Percentiles rank a stretch among this genome's conserved stretches.
These are phyloP conservation scores for Cavia aperea DNA, from an alignment of 2,113 vertebrate genomes.

Conservation along the genomic window DNA sequence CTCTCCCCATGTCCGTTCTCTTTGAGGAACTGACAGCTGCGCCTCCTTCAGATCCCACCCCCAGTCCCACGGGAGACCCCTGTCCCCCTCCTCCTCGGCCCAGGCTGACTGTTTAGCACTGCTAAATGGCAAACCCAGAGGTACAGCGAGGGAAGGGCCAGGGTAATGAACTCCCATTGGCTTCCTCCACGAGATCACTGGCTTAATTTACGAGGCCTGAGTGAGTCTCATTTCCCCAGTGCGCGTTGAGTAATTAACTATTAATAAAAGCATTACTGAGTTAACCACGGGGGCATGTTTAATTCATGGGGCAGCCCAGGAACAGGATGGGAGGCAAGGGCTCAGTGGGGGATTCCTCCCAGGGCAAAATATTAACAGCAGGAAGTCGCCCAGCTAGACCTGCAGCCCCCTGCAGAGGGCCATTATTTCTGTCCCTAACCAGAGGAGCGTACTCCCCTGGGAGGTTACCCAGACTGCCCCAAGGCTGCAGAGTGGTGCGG, in stretches of 20 bases:
- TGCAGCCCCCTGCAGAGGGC: not conserved
- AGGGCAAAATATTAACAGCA: conserved; percentile 33
- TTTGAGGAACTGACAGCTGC: not conserved
- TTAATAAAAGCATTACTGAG: conserved; percentile 73
- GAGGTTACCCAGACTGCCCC: not conserved
- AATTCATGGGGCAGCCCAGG: conserved; percentile 63
- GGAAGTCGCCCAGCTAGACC: not conserved
- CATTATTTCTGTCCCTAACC: not conserved
- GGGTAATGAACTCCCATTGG: conserved; percentile 56
- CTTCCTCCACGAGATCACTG: conserved; percentile 57
- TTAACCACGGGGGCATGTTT: conserved; percentile 67
- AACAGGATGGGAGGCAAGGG: conserved; percentile 48
- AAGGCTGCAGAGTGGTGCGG: not conserved
- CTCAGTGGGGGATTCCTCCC: conserved; percentile 58
- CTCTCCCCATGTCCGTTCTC: not conserved
- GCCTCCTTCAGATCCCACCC: not conserved
- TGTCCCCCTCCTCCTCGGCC: not conserved
- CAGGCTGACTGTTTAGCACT: not conserved
- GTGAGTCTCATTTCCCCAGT: conserved; percentile 66
- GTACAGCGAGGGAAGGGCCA: not conserved
- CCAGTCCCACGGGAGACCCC: not conserved
- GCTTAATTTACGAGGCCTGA: conserved; percentile 68
- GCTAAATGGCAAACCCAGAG: conserved; percentile 55
- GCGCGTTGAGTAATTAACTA: conserved; percentile 68
- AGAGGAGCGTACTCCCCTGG: not conserved